Evolutionary conservation across 2,888 invertebrate genomes (phyloP).

Genomic region (Pasiphila rectangulata): DNA sequence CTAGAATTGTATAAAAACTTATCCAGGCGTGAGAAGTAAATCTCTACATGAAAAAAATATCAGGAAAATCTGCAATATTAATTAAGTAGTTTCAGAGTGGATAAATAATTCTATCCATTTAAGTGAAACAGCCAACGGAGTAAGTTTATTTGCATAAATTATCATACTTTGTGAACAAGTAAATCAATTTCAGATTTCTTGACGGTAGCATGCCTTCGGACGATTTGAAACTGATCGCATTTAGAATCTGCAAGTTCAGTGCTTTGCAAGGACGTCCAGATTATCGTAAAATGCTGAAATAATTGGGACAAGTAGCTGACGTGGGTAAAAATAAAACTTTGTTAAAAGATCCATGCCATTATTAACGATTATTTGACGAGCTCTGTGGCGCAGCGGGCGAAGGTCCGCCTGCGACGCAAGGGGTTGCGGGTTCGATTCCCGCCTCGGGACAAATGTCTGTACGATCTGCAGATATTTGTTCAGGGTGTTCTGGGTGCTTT

Average conservation of each 20-base stretch:
- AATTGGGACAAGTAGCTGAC: neutral
- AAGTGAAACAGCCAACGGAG: neutral
- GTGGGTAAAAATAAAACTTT: neutral
- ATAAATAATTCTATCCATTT: neutral
- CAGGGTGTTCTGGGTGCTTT: too few relatives aligned
- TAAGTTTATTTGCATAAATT: constrained; percentile 68
- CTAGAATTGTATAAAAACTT: too few relatives aligned
- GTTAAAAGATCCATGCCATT: too few relatives aligned
- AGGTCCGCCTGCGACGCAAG: too few relatives aligned
- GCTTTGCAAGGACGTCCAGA: constrained; percentile 4
- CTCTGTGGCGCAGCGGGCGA: too few relatives aligned
- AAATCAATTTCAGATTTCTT: constrained; percentile 46
- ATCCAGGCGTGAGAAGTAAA: neutral
- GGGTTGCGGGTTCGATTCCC: too few relatives aligned
- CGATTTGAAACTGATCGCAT: constrained; percentile 36
- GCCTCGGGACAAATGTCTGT: too few relatives aligned
- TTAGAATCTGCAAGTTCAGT: constrained; percentile 17
- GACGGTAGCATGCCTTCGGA: constrained; percentile 34
- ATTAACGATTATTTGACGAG: too few relatives aligned
- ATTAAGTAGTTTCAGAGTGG: too few relatives aligned
- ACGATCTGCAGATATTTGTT: too few relatives aligned
- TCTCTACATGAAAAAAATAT: neutral
- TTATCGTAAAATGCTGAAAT: constrained; percentile 4
- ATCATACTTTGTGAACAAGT: constrained; percentile 47
- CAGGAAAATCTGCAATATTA: too few relatives aligned